Conservation (phyloP, 53 echinoderm and acorn worm genomes). For the Apostichopus leukothele region DNA sequence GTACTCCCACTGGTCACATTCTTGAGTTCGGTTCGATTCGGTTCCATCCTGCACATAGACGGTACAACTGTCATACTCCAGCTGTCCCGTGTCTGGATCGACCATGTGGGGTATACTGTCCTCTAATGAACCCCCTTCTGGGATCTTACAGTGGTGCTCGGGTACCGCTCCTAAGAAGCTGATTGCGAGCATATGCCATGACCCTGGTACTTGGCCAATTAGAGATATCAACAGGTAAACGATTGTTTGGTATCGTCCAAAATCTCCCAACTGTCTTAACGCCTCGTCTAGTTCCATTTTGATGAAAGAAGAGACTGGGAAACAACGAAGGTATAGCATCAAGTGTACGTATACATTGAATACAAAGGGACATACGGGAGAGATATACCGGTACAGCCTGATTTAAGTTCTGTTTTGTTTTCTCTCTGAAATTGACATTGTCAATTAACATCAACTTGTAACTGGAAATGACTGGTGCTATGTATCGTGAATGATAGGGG, state of each 20-base stretch:
- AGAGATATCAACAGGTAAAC: slow-evolving; percentile 80
- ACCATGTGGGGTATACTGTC: slow-evolving; percentile 48
- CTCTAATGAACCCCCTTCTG: slow-evolving; percentile 39
- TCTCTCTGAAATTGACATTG: too few species aligned
- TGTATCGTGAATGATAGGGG: too few species aligned
- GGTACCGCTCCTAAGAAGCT: slow-evolving; percentile 83
- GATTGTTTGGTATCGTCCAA: slow-evolving; percentile 83
- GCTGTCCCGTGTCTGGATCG: slow-evolving; percentile 41
- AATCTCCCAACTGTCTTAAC: slow-evolving; percentile 72
- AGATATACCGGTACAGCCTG: too few species aligned
- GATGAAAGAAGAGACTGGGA: too few species aligned
- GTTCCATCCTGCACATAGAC: slow-evolving; percentile 59
- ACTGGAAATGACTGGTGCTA: too few species aligned
- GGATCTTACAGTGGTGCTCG: slow-evolving; percentile 69
- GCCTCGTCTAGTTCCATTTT: slow-evolving; percentile 86
- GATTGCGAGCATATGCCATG: slow-evolving; percentile 95
- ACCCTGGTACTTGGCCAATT: slow-evolving; percentile 79
- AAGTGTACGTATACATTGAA: too few species aligned
- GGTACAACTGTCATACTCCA: slow-evolving; percentile 61
- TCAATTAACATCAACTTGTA: too few species aligned
- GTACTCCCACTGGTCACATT: slow-evolving; percentile 84
- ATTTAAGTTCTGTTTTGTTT: too few species aligned
- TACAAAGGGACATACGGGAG: too few species aligned
- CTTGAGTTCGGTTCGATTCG: slow-evolving; percentile 53
- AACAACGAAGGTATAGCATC: too few species aligned